phyloP scores from a whole-genome alignment of 1,140 invertebrate species.

The Diuraphis noxia region DNA sequence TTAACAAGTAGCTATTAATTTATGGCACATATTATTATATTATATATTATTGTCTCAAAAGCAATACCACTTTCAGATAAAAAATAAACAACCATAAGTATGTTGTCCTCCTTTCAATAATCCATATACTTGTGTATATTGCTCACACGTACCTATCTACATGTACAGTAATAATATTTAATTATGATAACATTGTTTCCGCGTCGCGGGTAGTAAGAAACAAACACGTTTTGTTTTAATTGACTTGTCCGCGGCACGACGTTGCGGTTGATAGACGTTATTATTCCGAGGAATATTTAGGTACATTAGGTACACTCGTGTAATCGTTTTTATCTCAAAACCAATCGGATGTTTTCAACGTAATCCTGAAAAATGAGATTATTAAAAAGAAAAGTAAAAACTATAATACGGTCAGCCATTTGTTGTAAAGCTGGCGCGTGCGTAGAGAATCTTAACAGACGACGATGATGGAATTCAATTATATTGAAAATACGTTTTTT shows the following conservation, averaged over 20 bases:
- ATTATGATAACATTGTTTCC: constrained; percentile 11
- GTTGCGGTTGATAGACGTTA: neutral
- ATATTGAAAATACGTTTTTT: neutral
- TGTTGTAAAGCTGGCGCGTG: neutral
- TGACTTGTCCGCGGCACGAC: neutral
- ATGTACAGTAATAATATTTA: neutral
- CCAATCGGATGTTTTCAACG: neutral
- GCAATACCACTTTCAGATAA: neutral
- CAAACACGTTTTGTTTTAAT: neutral
- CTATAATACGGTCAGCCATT: neutral
- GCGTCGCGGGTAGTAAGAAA: neutral
- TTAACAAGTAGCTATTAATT: neutral
- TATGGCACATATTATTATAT: neutral
- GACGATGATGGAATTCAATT: neutral
- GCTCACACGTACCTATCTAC: neutral
- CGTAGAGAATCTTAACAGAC: neutral
- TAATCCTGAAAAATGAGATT: neutral
- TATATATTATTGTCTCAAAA: neutral
- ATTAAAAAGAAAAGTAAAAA: neutral
- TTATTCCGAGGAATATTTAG: neutral
- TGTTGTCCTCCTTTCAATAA: neutral
- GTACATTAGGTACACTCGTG: neutral
- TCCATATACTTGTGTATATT: neutral
- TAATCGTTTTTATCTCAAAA: neutral
- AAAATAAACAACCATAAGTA: neutral